These are phyloP conservation scores for Neostethus bicornis DNA, from an alignment of 2,797 vertebrate genomes.

Conservation along the genomic window DNA sequence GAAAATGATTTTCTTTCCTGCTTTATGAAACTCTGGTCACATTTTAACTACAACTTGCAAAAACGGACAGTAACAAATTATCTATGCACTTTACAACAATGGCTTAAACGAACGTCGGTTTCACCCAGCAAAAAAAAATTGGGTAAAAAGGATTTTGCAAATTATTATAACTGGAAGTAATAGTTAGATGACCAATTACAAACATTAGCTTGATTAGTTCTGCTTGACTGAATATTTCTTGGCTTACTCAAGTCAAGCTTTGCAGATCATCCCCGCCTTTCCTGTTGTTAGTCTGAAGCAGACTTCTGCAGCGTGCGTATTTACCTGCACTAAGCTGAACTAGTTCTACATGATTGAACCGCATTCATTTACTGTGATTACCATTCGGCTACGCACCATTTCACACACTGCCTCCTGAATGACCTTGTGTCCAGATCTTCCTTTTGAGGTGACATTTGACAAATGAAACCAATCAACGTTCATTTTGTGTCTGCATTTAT, in stretches of 20 bases:
- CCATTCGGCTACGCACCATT: conserved; percentile 59
- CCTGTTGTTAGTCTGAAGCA: conserved; percentile 38
- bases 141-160: not conserved
- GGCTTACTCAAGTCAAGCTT: conserved; percentile 34
- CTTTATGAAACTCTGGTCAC: too few relatives aligned
- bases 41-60: too few relatives aligned
- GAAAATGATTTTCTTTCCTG: too few relatives aligned
- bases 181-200: conserved; percentile 1
- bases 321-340: conserved; percentile 50
- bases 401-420: conserved; percentile 51
- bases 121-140: too few relatives aligned
- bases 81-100: too few relatives aligned
- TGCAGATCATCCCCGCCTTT: conserved; percentile 32
- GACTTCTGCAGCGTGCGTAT: conserved; percentile 33
- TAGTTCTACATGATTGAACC: conserved; percentile 46
- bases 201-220: conserved; percentile 13
- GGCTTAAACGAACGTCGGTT: too few relatives aligned
- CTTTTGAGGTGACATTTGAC: conserved; percentile 51
- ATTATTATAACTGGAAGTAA: not conserved
- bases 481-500: conserved; percentile 22
- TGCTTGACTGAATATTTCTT: conserved; percentile 24
- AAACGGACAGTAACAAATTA: too few relatives aligned
- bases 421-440: conserved; percentile 54
- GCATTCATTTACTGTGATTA: conserved; percentile 64
- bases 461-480: conserved; percentile 36